Evolutionary conservation across 92 coral and sea anemone species (phyloP), one percentile per base, ranked within the genome.

Genomic region (Diadumene lineata): DNA sequence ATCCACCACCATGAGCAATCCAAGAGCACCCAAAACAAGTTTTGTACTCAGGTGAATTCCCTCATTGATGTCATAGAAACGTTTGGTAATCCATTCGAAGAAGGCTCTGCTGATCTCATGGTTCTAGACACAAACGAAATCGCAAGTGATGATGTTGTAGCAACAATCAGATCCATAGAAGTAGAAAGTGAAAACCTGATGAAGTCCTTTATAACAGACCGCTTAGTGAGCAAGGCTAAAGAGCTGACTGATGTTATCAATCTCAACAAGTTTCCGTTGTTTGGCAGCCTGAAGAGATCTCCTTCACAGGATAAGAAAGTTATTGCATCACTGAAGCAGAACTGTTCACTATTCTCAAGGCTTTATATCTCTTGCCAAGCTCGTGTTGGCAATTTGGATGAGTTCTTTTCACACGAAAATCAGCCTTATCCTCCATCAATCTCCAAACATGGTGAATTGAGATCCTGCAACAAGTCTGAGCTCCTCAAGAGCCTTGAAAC

Each of bases 341-440:
- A 90, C 85, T 90, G 96, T 51, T 71, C 89, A 46, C 79, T 90
- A 25, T 90, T 86, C 76, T 69, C 82, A 0, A 73, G 78, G 38
- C 78, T 70, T 21, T 84, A 79, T 50, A 70, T 88, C 32, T 74
- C 86, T n/a, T 84, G 86, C 70, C 86, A 87, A 71, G 79, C 77
- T 71, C 84, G 89, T 58, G 86, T 80, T 26, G 89, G 93, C 16
- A 84, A 84, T 80, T 44, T 88, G 46, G 87, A 88, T 11, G 64
- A 31, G 8, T 88, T 88, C 72, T 84, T 84, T 66, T 51, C 60
- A 46, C 85, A 87, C 46, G 86, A 84, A 61, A 84, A 87, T 64
- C 92, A 87, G 68, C 38, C 76, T 64, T 87, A 50, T 70, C 86
- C 92, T 16, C 86, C 83, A 31, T 68, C 89, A n/a, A 68, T 84